Evolutionary conservation across 92 coral and sea anemone species (phyloP).

Genomic region (Palythoa grandiflora): DNA sequence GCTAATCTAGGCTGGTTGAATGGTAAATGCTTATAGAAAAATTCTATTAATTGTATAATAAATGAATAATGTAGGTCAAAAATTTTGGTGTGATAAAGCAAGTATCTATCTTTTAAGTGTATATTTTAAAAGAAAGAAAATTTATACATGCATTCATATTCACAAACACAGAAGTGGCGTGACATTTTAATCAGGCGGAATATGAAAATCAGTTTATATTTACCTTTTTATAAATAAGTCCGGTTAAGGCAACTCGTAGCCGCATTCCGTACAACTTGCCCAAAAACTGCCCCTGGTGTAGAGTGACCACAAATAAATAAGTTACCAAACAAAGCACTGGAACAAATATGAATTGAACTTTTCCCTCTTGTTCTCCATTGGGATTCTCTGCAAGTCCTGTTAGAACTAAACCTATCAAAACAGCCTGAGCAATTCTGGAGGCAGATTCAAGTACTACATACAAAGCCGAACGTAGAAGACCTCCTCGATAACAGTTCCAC

Average conservation of each 20-base stretch:
- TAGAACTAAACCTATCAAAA: conserved; percentile 34
- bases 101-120: too few relatives aligned
- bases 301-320: conserved; percentile 27
- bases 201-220: background rate
- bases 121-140: too few relatives aligned
- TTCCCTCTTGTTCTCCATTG: background rate
- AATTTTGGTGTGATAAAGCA: too few relatives aligned
- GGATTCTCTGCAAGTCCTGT: conserved; percentile 29
- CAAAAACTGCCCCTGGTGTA: conserved; percentile 37
- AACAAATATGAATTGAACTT: conserved; percentile 38
- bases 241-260: conserved; percentile 38
- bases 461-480: conserved; percentile 29
- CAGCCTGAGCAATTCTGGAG: conserved; percentile 43
- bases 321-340: conserved; percentile 25
- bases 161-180: too few relatives aligned
- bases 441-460: conserved; percentile 28
- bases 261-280: conserved; percentile 49
- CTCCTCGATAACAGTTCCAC: conserved; percentile 33
- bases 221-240: conserved; percentile 37
- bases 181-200: too few relatives aligned
- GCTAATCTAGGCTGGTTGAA: too few relatives aligned
- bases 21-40: too few relatives aligned
- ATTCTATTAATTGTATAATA: too few relatives aligned
- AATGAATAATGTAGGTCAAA: too few relatives aligned
- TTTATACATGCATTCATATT: too few relatives aligned